These are phyloP conservation scores for Esox masquinongy DNA, from an alignment of 2,797 vertebrate genomes.

Conservation along the genomic window DNA sequence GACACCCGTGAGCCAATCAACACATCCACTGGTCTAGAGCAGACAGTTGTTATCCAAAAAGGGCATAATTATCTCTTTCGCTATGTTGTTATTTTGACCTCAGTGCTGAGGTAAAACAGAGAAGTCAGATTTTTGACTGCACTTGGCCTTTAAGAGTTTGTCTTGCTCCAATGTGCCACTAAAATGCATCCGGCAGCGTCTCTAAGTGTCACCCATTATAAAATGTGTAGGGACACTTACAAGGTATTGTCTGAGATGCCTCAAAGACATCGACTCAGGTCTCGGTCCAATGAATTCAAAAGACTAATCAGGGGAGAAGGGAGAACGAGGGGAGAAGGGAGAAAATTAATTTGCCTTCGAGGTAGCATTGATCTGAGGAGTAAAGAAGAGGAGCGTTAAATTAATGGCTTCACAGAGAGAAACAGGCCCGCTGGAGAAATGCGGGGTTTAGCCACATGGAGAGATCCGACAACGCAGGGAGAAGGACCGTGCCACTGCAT, in stretches of 20 bases:
- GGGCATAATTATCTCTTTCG: no score
- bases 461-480: slow-evolving; percentile 35
- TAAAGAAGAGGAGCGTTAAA: slow-evolving; percentile 60
- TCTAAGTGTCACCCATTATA: slow-evolving; percentile 31
- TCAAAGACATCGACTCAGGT: slow-evolving; percentile 45
- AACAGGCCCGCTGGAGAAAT: slow-evolving; percentile 23
- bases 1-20: no score
- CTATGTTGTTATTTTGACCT: no score
- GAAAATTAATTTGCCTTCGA: slow-evolving; percentile 71
- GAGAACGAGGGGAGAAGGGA: slow-evolving; percentile 60
- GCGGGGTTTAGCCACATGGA: slow-evolving; percentile 30
- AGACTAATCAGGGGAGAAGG: slow-evolving; percentile 54
- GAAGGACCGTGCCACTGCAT: slow-evolving; percentile 7
- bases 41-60: no score
- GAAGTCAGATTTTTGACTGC: no score
- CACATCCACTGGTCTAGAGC: no score
- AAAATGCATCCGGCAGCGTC: slow-evolving; percentile 30
- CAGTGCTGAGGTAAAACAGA: no score
- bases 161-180: slow-evolving; percentile 36
- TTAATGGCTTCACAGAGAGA: slow-evolving; percentile 56
- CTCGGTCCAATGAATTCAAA: slow-evolving; percentile 53
- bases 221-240: slow-evolving; percentile 45
- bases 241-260: slow-evolving; percentile 53
- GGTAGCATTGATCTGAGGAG: slow-evolving; percentile 68
- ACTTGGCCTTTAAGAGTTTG: slow-evolving; percentile 7